A percentile compares a stretch with the other conserved stretches of the same genome.
phyloP scores from a whole-genome alignment of 2,888 invertebrate species.

The Mechanitis messenoides region DNA sequence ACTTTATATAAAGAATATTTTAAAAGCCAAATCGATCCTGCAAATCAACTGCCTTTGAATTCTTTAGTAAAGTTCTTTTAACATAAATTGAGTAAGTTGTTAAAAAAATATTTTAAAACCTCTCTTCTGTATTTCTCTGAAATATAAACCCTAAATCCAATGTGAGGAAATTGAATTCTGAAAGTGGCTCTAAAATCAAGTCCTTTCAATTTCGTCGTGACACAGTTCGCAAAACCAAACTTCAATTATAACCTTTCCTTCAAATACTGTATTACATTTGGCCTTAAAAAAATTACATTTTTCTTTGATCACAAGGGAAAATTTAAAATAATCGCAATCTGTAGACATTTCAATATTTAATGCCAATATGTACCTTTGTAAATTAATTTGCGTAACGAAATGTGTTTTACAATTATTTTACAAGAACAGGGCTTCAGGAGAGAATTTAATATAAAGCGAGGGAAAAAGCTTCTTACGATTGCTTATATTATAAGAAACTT shows the following conservation, averaged over 20 bases:
- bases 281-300: neutral
- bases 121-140: constrained; percentile 6
- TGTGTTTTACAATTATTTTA: neutral
- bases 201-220: constrained; percentile 44
- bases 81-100: neutral
- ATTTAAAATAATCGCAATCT: neutral
- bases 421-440: too few relatives aligned
- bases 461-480: too few relatives aligned
- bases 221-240: constrained; percentile 35
- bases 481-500: too few relatives aligned
- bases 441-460: too few relatives aligned
- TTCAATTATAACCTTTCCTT: neutral
- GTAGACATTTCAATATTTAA: neutral
- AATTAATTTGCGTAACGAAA: neutral
- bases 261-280: neutral
- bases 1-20: neutral
- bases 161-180: constrained; percentile 38
- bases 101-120: neutral
- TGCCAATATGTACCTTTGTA: neutral
- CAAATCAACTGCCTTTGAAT: neutral
- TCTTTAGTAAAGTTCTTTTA: neutral
- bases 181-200: constrained; percentile 37
- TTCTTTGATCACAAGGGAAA: neutral
- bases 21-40: neutral
- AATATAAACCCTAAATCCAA: constrained; percentile 24